Percentiles rank a stretch among this genome's conserved stretches.
Conservation (phyloP, 2,888 invertebrate genomes). For the Spatulosminthurus flaviceps region DNA sequence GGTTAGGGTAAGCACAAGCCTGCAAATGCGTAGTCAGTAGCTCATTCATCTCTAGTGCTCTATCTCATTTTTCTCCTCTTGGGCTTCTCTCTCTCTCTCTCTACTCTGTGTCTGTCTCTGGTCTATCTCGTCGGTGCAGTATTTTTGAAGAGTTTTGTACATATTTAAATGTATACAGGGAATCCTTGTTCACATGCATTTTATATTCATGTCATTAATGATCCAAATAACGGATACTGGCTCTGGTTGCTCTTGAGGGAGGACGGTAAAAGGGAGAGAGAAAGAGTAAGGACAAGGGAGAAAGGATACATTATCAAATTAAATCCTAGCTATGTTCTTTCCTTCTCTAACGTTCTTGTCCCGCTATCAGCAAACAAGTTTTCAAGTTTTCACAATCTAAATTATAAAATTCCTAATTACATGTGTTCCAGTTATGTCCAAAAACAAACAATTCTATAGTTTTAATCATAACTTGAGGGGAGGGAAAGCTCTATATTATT, state of each 20-base stretch:
- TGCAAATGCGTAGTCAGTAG: too few species aligned
- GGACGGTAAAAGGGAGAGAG: neutral
- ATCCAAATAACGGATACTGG: neutral
- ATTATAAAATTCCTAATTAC: constrained; percentile 1
- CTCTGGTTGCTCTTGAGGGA: neutral
- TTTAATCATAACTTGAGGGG: neutral
- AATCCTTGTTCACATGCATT: neutral
- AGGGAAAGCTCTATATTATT: neutral
- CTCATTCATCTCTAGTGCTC: too few species aligned
- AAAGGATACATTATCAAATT: constrained; percentile 18
- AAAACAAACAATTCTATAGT: neutral
- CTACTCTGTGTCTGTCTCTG: too few species aligned
- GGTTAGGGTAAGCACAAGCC: too few species aligned
- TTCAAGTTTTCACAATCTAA: constrained; percentile 4
- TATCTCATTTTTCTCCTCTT: too few species aligned
- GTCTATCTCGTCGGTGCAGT: too few species aligned
- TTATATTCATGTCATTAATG: constrained; percentile 5
- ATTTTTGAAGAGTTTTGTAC: too few species aligned
- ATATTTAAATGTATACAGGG: too few species aligned
- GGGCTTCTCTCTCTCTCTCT: too few species aligned
- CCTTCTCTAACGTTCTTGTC: too few species aligned
- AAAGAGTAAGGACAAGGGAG: neutral
- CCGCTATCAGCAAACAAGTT: constrained; percentile 11
- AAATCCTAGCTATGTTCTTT: neutral
- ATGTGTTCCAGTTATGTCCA: neutral